Evolutionary conservation across 2,888 invertebrate species (phyloP).

Genomic region (Melanophora roralis): DNA sequence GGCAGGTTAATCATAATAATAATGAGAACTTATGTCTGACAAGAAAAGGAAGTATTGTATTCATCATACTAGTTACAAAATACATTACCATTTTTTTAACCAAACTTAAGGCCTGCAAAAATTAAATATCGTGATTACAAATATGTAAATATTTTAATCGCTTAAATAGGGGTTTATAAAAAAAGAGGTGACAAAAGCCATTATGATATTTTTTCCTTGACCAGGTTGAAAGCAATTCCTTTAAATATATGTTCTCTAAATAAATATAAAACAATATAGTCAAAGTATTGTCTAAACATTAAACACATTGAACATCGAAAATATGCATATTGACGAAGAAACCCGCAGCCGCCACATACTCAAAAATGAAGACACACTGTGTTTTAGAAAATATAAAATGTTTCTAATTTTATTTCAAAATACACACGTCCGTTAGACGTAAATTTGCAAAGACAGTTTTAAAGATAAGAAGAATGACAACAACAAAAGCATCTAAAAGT

Average conservation of each 20-base stretch:
- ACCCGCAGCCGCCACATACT: background rate
- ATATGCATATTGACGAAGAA: conserved; percentile 7
- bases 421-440: conserved; percentile 52
- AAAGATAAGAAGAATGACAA: conserved; percentile 49
- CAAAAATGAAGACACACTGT: conserved; percentile 18
- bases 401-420: conserved; percentile 49
- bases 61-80: too few relatives aligned
- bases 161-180: too few relatives aligned
- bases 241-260: conserved; percentile 8
- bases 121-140: too few relatives aligned
- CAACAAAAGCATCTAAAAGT: conserved; percentile 4
- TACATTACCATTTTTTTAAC: too few relatives aligned
- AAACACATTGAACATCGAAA: background rate
- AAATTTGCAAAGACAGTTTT: conserved; percentile 54
- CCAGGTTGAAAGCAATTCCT: background rate
- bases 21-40: too few relatives aligned
- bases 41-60: too few relatives aligned
- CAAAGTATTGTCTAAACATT: too few relatives aligned
- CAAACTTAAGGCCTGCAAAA: background rate
- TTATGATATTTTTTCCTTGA: too few relatives aligned
- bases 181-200: too few relatives aligned
- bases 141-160: too few relatives aligned
- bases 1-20: too few relatives aligned
- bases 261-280: background rate
- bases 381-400: conserved; percentile 34